A percentile compares a stretch with the other conserved stretches of the same genome.
Conservation (phyloP, 2,888 invertebrate genomes). For the Cephus runcator region DNA sequence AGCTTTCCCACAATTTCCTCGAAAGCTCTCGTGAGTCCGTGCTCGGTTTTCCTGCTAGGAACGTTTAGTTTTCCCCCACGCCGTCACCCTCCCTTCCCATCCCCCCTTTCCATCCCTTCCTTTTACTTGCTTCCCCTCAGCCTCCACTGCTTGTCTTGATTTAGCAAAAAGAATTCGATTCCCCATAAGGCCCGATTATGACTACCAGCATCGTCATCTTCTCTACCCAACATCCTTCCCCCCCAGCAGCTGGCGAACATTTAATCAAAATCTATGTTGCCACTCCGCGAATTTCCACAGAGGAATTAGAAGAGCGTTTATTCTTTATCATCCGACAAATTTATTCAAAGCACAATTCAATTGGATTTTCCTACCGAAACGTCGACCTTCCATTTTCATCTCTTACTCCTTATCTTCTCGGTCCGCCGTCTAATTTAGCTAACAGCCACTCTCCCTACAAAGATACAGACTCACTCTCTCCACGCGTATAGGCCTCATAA, state of each 20-base stretch:
- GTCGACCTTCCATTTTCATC: background rate
- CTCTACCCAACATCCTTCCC: background rate
- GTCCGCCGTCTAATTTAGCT: constrained; percentile 16
- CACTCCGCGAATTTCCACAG: background rate
- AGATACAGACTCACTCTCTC: background rate
- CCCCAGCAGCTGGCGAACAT: background rate
- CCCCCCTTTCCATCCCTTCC: background rate
- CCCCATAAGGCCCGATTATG: background rate
- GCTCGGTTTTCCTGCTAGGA: constrained; percentile 23
- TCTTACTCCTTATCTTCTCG: background rate
- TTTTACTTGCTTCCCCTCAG: background rate
- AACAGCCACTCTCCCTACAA: constrained; percentile 7
- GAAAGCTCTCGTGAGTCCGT: constrained; percentile 29
- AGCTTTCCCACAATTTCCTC: constrained; percentile 34
- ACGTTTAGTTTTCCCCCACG: constrained; percentile 4
- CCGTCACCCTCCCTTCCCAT: background rate
- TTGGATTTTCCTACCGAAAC: constrained; percentile 13
- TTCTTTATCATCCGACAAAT: constrained; percentile 18
- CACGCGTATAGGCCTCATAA: background rate
- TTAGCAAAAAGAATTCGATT: background rate
- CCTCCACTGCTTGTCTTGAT: background rate
- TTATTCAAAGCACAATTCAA: constrained; percentile 19
- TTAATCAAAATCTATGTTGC: background rate
- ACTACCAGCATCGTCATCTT: background rate
- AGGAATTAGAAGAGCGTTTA: background rate